phyloP scores from a whole-genome alignment of 2,888 invertebrate genomes.

The Calameuta filiformis region DNA sequence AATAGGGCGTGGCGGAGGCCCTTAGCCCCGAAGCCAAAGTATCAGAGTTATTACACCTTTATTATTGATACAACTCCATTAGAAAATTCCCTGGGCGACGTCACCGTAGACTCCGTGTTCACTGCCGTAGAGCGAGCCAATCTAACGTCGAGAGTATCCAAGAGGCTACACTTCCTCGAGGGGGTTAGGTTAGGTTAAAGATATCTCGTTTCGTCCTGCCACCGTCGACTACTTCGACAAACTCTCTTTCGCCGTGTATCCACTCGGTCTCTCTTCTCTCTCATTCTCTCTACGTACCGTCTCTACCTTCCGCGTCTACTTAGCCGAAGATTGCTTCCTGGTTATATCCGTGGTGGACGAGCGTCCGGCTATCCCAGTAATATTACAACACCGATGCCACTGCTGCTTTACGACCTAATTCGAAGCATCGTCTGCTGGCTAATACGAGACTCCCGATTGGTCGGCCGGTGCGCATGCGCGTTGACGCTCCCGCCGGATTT shows the following conservation, averaged over 20 bases:
- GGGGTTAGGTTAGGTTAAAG: background rate
- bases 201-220: background rate
- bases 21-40: constrained; percentile 17
- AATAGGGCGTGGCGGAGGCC: constrained; percentile 39
- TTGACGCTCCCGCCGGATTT: too few relatives aligned
- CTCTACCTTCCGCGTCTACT: background rate
- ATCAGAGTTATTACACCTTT: constrained; percentile 41
- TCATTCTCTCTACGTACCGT: constrained; percentile 1
- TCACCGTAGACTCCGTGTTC: background rate
- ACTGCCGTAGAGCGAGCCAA: background rate
- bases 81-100: constrained; percentile 18
- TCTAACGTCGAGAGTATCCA: background rate
- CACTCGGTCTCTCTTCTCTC: background rate
- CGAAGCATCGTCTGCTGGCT: background rate
- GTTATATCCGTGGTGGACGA: background rate
- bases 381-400: background rate
- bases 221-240: background rate
- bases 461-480: too few relatives aligned
- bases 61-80: constrained; percentile 47
- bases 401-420: constrained; percentile 1
- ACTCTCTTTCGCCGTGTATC: too few relatives aligned
- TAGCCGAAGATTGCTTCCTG: background rate
- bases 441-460: too few relatives aligned
- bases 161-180: background rate
- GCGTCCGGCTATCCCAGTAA: too few relatives aligned